Evolutionary conservation across 2,113 vertebrate species (phyloP).

Genomic region (Malurus cyaneus): DNA sequence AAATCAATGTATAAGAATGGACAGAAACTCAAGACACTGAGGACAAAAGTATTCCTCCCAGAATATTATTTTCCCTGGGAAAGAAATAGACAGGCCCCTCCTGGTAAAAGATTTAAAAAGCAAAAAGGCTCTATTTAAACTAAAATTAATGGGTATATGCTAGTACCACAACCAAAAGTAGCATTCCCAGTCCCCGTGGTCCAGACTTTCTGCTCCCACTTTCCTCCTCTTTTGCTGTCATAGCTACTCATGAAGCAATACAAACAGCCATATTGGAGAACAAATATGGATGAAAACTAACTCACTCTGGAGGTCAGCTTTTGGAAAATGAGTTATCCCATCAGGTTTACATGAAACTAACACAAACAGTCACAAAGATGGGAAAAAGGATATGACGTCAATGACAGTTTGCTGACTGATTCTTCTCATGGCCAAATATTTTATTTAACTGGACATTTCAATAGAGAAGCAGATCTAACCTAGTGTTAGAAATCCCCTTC

Average conservation of each 20-base stretch:
- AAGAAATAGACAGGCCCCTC: background rate
- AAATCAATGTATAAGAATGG: background rate
- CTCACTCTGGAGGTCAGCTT: background rate
- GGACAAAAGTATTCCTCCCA: background rate
- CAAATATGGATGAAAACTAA: background rate
- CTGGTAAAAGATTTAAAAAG: background rate
- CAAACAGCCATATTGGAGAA: background rate
- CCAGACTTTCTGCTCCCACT: background rate
- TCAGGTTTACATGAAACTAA: background rate
- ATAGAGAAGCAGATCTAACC: background rate
- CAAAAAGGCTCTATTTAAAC: background rate
- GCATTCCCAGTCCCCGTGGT: background rate
- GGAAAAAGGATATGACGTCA: background rate
- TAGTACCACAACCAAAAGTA: background rate
- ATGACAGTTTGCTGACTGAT: background rate
- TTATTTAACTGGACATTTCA: background rate
- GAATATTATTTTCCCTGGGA: background rate
- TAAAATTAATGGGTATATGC: background rate
- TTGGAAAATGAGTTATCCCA: background rate
- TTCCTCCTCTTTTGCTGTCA: background rate
- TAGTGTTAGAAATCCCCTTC: background rate
- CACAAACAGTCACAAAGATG: background rate
- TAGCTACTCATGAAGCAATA: fast-evolving
- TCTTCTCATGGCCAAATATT: background rate
- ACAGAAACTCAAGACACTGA: background rate